Evolutionary conservation across 2,797 vertebrate genomes (phyloP).

Genomic region (Pseudotriccus pelzelni): DNA sequence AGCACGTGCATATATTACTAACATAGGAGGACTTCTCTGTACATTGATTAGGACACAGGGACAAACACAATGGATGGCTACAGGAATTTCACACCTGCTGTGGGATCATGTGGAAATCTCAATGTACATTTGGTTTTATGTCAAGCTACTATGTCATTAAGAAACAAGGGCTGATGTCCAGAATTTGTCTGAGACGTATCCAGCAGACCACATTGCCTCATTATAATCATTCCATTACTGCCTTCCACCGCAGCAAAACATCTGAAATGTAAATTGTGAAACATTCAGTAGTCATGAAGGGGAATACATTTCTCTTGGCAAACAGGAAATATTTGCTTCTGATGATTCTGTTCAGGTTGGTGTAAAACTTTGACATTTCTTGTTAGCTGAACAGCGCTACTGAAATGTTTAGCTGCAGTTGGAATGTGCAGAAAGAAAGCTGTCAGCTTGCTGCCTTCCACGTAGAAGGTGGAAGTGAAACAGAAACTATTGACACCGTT

Average conservation of each 20-base stretch:
- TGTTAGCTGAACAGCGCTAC: neutral
- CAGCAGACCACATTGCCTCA: slow-evolving; percentile 27
- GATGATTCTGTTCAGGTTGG: neutral
- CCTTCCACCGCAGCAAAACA: slow-evolving; percentile 50
- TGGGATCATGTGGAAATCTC: slow-evolving; percentile 40
- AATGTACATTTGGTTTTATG: slow-evolving; percentile 34
- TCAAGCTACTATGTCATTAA: slow-evolving; percentile 48
- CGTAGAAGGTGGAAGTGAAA: slow-evolving; percentile 11
- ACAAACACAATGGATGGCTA: slow-evolving; percentile 32
- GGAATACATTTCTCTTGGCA: neutral
- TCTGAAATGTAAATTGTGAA: slow-evolving; percentile 43
- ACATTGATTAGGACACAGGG: neutral
- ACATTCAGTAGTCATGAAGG: slow-evolving; percentile 26
- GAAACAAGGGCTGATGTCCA: slow-evolving; percentile 53
- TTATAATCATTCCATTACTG: slow-evolving; percentile 53
- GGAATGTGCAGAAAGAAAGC: slow-evolving; percentile 17
- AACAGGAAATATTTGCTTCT: slow-evolving; percentile 25
- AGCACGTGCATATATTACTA: slow-evolving; percentile 17
- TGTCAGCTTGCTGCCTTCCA: slow-evolving; percentile 36
- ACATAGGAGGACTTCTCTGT: neutral
- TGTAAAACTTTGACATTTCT: neutral
- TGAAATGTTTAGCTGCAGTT: slow-evolving; percentile 31
- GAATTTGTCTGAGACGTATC: slow-evolving; percentile 33
- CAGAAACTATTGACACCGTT: slow-evolving; percentile 59
- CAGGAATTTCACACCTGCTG: slow-evolving; percentile 57